Percentiles rank a stretch among this genome's conserved stretches.
These are phyloP conservation scores for Plodia interpunctella DNA, from an alignment of 1,140 invertebrate species.

Conservation along the genomic window DNA sequence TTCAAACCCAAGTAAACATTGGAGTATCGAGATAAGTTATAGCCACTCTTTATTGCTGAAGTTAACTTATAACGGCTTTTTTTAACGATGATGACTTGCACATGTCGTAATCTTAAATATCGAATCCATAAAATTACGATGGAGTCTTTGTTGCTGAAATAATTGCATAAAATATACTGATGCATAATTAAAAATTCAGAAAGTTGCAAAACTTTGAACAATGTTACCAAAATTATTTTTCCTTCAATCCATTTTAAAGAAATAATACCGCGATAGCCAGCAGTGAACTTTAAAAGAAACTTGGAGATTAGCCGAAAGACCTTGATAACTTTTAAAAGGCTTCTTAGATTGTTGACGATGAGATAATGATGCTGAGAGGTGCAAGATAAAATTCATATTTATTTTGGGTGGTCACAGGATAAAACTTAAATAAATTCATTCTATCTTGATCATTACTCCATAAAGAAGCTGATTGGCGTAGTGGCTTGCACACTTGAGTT, in stretches of 20 bases:
- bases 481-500: no score
- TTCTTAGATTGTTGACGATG: conserved; percentile 5
- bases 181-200: conserved; percentile 8
- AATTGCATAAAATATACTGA: not conserved
- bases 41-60: no score
- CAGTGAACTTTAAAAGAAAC: conserved; percentile 24
- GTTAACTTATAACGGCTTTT: no score
- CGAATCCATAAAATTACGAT: no score
- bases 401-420: not conserved
- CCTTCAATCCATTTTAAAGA: conserved; percentile 4
- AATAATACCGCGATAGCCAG: conserved; percentile 9
- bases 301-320: conserved; percentile 23
- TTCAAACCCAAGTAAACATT: no score
- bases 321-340: conserved; percentile 24
- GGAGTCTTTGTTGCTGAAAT: no score
- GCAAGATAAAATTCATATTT: conserved; percentile 1
- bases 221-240: not conserved
- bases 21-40: not conserved
- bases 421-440: no score
- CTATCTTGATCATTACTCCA: no score
- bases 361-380: conserved; percentile 9
- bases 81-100: no score
- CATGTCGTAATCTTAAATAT: no score
- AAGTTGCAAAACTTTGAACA: conserved; percentile 9
- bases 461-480: no score